phyloP scores from a whole-genome alignment of 2,888 invertebrate genomes.

The Metacarcinus magister region DNA sequence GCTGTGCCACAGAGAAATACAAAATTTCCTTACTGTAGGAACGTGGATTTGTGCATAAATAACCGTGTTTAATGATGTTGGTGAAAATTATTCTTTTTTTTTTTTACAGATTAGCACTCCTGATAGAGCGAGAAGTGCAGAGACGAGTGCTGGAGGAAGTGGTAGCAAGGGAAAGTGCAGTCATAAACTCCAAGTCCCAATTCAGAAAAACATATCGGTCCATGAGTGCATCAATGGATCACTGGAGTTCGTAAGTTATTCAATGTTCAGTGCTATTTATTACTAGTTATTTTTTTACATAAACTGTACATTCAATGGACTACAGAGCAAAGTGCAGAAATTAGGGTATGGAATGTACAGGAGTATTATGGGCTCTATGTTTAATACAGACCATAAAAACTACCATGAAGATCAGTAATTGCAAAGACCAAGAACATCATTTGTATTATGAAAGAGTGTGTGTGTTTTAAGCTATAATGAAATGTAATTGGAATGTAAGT shows the following conservation, averaged over 20 bases:
- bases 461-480: too few relatives aligned
- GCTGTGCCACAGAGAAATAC: background rate
- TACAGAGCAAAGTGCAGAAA: too few relatives aligned
- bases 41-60: background rate
- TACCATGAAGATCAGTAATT: too few relatives aligned
- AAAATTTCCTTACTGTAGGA: background rate
- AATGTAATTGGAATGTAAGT: too few relatives aligned
- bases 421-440: too few relatives aligned
- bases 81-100: background rate
- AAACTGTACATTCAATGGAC: background rate
- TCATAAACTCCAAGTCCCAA: constrained; percentile 59
- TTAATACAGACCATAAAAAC: too few relatives aligned
- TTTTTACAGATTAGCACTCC: constrained; percentile 67
- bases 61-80: background rate
- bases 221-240: constrained; percentile 76
- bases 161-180: constrained; percentile 73
- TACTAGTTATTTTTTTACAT: background rate
- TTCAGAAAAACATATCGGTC: constrained; percentile 68
- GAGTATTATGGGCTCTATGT: too few relatives aligned
- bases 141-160: constrained; percentile 76
- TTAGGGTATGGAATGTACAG: too few relatives aligned
- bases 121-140: constrained; percentile 79
- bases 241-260: constrained; percentile 72
- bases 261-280: background rate
- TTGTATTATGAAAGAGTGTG: too few relatives aligned